Conservation (phyloP, 1,140 invertebrate species). For the Bombus consobrinus region DNA sequence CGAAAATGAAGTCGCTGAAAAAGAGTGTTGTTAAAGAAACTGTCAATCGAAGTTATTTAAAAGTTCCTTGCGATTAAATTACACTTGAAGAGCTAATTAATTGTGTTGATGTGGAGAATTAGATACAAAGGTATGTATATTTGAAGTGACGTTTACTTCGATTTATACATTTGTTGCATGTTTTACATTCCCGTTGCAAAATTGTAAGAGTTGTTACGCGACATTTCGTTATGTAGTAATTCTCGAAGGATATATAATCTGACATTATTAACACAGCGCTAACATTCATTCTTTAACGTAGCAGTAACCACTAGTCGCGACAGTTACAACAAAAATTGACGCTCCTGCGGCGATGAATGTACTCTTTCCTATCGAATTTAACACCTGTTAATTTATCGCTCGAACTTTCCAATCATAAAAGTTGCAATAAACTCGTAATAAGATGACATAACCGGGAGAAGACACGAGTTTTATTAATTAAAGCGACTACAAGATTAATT, state of each 20-base stretch:
- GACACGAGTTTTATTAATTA: neutral
- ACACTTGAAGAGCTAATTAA: neutral
- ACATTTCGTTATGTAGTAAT: constrained; percentile 5
- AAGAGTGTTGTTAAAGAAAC: neutral
- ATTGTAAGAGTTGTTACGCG: neutral
- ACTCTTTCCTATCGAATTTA: neutral
- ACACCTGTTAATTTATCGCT: neutral
- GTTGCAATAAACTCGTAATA: neutral
- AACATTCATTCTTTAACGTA: neutral
- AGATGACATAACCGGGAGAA: neutral
- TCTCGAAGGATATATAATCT: neutral
- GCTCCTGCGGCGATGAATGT: neutral
- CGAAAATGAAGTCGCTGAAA: neutral
- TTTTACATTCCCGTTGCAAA: constrained; percentile 15
- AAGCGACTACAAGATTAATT: neutral
- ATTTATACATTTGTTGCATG: neutral
- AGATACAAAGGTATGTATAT: neutral
- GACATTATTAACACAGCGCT: neutral
- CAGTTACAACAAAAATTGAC: neutral
- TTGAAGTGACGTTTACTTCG: neutral
- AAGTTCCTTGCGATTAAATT: neutral
- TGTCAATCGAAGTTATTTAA: neutral
- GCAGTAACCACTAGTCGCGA: too few relatives aligned
- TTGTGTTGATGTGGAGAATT: too few relatives aligned
- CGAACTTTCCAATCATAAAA: neutral